Evolutionary conservation across 2,888 invertebrate species (phyloP).

Genomic region (Ectobius pallidus): DNA sequence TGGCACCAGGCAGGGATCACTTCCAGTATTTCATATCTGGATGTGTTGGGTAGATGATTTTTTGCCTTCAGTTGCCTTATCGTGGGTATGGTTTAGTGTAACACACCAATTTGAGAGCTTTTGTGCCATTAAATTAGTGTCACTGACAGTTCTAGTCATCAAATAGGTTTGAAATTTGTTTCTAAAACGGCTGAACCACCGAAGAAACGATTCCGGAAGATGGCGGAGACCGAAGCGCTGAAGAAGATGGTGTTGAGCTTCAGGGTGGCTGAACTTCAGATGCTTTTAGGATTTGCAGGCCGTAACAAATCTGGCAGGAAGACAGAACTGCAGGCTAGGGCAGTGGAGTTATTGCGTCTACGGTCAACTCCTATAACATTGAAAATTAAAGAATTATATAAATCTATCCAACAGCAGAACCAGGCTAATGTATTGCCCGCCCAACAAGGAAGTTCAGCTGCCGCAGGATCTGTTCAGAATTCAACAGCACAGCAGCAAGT

Average conservation of each 20-base stretch:
- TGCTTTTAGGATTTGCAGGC: constrained; percentile 79
- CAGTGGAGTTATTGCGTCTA: constrained; percentile 71
- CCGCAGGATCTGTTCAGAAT: constrained; percentile 30
- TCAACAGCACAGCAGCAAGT: constrained; percentile 50
- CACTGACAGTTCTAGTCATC: no score
- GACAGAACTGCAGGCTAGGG: constrained; percentile 76
- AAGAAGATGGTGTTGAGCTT: constrained; percentile 67
- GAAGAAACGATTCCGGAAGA: constrained; percentile 39
- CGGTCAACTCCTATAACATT: constrained; percentile 67
- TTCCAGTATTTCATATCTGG: no score
- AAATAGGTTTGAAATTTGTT: no score
- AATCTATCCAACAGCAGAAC: constrained; percentile 62
- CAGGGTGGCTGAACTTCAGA: constrained; percentile 85
- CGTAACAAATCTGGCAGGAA: constrained; percentile 81
- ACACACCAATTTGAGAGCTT: no score
- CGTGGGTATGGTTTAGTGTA: no score
- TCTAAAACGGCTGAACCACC: constrained; percentile 31
- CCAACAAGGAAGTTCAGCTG: constrained; percentile 12
- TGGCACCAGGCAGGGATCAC: no score
- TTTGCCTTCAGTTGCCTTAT: no score
- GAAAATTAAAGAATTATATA: constrained; percentile 72
- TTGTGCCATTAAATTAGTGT: no score
- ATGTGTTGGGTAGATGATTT: no score
- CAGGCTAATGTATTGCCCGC: constrained; percentile 45
- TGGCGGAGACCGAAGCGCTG: constrained; percentile 41